phyloP scores from a whole-genome alignment of 37 sponge, comb jelly and placozoan species.

The Dysidea cf. avara region DNA sequence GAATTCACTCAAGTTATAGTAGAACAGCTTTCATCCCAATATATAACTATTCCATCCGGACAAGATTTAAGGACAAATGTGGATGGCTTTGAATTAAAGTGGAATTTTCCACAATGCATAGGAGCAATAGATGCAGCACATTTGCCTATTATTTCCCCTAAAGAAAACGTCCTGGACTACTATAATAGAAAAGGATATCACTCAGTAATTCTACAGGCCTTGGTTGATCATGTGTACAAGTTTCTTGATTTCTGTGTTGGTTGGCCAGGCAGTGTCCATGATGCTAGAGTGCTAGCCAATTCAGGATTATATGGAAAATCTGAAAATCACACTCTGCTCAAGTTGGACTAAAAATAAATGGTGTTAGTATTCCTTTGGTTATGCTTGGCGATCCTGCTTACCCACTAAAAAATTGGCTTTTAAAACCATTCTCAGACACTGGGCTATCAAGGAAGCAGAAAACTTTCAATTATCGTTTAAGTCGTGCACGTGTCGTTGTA shows the following conservation, averaged over 20 bases:
- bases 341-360: background rate
- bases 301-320: background rate
- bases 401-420: conserved; percentile 9
- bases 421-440: conserved; percentile 15
- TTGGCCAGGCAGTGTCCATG: conserved; percentile 31
- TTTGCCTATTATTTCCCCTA: conserved; percentile 7
- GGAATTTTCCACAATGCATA: conserved; percentile 5
- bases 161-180: conserved; percentile 9
- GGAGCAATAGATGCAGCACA: conserved; percentile 17
- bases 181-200: conserved; percentile 15
- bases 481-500: conserved; percentile 18
- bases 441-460: conserved; percentile 1
- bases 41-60: conserved; percentile 16
- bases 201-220: conserved; percentile 5
- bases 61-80: background rate
- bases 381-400: too few species aligned
- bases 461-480: conserved; percentile 7
- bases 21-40: background rate
- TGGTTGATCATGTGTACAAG: conserved; percentile 14
- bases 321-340: conserved; percentile 8
- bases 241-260: conserved; percentile 18
- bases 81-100: conserved; percentile 4
- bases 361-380: background rate
- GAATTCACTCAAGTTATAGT: background rate
- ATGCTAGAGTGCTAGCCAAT: conserved; percentile 23